Evolutionary conservation across 2,888 invertebrate species (phyloP).

Genomic region (Lingula anatina): DNA sequence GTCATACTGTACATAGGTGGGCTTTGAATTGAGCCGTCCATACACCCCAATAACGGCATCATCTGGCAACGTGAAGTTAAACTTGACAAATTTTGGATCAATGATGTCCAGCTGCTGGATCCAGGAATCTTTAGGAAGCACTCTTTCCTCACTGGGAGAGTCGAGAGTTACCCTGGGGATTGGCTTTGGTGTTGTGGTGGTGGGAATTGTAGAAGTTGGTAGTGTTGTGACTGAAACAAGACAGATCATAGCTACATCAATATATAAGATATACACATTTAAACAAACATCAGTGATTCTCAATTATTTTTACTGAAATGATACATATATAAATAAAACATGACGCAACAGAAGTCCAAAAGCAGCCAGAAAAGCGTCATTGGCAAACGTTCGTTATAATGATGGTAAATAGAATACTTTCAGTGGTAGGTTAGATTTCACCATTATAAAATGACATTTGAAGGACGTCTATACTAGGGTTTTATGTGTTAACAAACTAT

Average conservation of each 20-base stretch:
- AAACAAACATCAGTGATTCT: no score
- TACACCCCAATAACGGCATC: constrained; percentile 73
- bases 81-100: constrained; percentile 87
- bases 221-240: constrained; percentile 15
- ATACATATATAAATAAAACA: no score
- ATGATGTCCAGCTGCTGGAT: constrained; percentile 96
- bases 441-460: no score
- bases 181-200: constrained; percentile 10
- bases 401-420: no score
- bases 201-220: constrained; percentile 12
- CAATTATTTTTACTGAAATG: no score
- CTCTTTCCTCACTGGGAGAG: constrained; percentile 79
- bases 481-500: no score
- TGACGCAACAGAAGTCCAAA: no score
- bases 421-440: no score
- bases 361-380: no score
- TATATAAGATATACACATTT: no score
- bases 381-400: no score
- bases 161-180: constrained; percentile 72
- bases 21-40: constrained; percentile 86
- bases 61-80: constrained; percentile 70
- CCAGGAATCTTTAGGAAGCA: constrained; percentile 93
- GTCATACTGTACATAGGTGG: constrained; percentile 95
- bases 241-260: not conserved
- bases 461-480: no score